Percentiles rank a stretch among this genome's conserved stretches.
phyloP scores from a whole-genome alignment of 2,113 vertebrate species.

The Procavia capensis region DNA sequence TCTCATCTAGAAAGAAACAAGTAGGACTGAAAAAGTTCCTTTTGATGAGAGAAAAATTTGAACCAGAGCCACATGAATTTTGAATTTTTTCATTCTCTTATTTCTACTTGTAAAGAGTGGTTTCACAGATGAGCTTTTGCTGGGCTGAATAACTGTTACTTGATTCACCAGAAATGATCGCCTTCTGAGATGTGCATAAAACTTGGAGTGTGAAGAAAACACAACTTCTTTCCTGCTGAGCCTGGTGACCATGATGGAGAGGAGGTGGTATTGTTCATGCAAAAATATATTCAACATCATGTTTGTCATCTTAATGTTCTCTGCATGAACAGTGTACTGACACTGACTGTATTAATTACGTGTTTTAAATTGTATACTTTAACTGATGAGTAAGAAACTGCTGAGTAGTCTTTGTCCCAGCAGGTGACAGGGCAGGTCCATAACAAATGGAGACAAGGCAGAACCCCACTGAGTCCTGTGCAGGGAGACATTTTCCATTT shows the following conservation, averaged over 20 bases:
- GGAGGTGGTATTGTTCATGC: too few relatives aligned
- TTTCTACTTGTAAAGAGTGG: neutral
- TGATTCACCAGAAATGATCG: neutral
- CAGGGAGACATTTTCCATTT: neutral
- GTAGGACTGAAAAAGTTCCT: neutral
- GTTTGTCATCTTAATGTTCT: too few relatives aligned
- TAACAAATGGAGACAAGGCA: neutral
- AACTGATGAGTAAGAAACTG: neutral
- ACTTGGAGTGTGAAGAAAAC: neutral
- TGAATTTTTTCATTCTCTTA: too few relatives aligned
- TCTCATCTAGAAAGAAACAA: too few relatives aligned
- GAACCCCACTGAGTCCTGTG: neutral
- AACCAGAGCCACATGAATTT: neutral
- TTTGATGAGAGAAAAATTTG: neutral
- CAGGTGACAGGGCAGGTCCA: neutral
- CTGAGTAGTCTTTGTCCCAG: too few relatives aligned
- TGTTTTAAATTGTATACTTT: too few relatives aligned
- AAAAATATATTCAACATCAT: neutral
- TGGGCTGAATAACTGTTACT: too few relatives aligned
- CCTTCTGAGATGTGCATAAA: too few relatives aligned
- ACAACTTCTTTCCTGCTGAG: neutral
- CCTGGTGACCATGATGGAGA: fast-evolving
- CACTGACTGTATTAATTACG: too few relatives aligned
- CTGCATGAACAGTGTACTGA: too few relatives aligned
- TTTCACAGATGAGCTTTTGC: neutral